Evolutionary conservation across 1,140 invertebrate species (phyloP).

Genomic region (Ridgeia piscesae): DNA sequence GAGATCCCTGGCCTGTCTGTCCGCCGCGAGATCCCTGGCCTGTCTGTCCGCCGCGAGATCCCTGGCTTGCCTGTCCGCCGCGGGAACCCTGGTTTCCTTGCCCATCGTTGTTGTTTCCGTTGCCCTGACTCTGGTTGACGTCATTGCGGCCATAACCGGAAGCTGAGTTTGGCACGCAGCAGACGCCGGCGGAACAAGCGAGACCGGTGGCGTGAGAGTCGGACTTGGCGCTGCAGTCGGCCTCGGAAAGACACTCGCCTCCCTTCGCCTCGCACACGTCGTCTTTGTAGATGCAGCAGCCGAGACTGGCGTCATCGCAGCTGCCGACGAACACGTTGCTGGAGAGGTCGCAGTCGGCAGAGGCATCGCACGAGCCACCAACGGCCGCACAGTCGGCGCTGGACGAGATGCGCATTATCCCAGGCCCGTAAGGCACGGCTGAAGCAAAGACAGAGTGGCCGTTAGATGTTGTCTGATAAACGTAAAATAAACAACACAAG

Average conservation of each 20-base stretch:
- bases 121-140: background rate
- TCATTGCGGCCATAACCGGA: background rate
- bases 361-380: background rate
- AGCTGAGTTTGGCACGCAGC: background rate
- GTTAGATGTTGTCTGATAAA: background rate
- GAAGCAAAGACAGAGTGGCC: background rate
- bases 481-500: background rate
- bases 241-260: background rate
- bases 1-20: too few species aligned
- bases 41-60: too few species aligned
- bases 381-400: background rate
- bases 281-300: background rate
- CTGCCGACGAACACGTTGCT: background rate
- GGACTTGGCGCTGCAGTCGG: background rate
- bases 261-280: background rate
- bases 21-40: too few species aligned
- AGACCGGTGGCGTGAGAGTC: background rate
- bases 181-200: background rate
- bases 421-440: background rate
- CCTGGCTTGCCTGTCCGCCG: too few species aligned
- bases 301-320: background rate
- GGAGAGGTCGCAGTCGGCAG: background rate
- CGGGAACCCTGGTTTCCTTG: background rate
- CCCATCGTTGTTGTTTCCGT: background rate
- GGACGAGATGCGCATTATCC: background rate